Conservation (phyloP, 1,140 invertebrate species). For the Sycophila sp. region DNA sequence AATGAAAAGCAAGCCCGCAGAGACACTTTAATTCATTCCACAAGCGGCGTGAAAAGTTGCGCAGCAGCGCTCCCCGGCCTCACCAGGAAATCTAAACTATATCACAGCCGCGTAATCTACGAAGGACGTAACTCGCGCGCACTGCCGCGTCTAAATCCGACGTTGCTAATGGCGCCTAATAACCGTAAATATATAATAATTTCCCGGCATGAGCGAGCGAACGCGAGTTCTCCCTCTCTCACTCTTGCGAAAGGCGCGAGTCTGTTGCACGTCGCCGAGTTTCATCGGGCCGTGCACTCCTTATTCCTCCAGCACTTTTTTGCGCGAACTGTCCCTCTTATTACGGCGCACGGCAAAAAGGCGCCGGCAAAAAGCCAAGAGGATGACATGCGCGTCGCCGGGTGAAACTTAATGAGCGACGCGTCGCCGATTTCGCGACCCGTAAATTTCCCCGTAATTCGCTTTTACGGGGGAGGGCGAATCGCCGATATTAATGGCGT, state of each 20-base stretch:
- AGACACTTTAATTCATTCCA: neutral
- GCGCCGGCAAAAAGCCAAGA: too few species aligned
- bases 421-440: neutral
- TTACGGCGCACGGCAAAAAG: neutral
- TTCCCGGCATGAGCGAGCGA: slow-evolving; percentile 4
- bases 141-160: neutral
- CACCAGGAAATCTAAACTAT: neutral
- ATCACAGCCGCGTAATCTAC: neutral
- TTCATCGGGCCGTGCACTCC: neutral
- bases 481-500: too few species aligned
- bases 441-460: neutral
- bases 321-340: neutral
- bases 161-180: slow-evolving; percentile 1
- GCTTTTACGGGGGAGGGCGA: too few species aligned
- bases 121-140: neutral
- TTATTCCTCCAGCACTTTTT: too few species aligned
- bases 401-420: too few species aligned
- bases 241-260: neutral
- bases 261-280: neutral
- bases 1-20: neutral
- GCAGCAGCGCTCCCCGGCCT: too few species aligned
- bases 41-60: neutral
- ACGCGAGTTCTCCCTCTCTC: neutral
- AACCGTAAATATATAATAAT: slow-evolving; percentile 28
- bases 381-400: too few species aligned